phyloP scores from a whole-genome alignment of 2,113 vertebrate species.

The Dicrurus megarhynchus region DNA sequence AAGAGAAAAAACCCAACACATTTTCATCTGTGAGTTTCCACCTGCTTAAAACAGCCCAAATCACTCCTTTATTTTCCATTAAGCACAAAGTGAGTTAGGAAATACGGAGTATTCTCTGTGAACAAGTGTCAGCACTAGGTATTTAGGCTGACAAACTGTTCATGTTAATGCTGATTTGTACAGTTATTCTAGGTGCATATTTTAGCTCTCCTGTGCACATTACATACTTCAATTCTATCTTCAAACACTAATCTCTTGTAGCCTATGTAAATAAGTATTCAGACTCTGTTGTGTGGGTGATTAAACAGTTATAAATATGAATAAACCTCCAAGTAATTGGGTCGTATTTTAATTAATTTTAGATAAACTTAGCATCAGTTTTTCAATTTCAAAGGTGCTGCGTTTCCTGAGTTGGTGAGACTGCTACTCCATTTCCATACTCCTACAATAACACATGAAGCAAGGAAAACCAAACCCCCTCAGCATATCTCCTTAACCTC shows the following conservation, averaged over 20 bases:
- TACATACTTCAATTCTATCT: background rate
- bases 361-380: background rate
- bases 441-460: background rate
- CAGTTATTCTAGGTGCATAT: background rate
- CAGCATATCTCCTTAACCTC: background rate
- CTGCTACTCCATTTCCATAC: background rate
- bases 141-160: background rate
- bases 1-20: background rate
- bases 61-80: background rate
- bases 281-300: background rate
- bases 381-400: background rate
- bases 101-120: background rate
- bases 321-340: constrained; percentile 9
- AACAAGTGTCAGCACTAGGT: background rate
- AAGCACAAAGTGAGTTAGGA: background rate
- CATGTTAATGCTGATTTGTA: background rate
- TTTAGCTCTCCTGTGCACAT: constrained; percentile 2
- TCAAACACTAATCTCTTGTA: constrained; percentile 5
- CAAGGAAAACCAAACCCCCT: background rate
- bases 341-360: constrained; percentile 14
- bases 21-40: background rate
- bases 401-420: background rate
- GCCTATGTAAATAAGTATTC: constrained; percentile 23
- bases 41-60: background rate
- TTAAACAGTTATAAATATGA: constrained; percentile 22